Percentiles rank a stretch among this genome's conserved stretches.
Evolutionary conservation across 2,888 invertebrate species (phyloP).

Genomic region (Anthophora plumipes): DNA sequence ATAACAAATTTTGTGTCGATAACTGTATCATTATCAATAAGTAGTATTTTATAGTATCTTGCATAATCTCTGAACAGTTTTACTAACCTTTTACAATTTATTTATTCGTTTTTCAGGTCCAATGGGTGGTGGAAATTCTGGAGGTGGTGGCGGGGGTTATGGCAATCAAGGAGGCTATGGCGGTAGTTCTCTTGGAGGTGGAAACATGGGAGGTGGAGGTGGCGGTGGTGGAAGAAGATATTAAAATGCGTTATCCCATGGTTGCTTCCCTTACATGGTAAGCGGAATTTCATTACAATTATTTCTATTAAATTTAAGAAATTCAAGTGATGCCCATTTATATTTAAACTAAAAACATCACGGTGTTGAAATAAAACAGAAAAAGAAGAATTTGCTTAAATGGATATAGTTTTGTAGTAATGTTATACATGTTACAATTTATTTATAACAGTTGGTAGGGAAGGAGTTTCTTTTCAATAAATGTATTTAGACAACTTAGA

Average conservation of each 20-base stretch:
- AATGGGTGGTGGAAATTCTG: constrained; percentile 82
- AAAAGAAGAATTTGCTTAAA: constrained; percentile 15
- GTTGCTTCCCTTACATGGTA: constrained; percentile 77
- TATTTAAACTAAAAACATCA: constrained; percentile 19
- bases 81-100: constrained; percentile 32
- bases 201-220: constrained; percentile 83
- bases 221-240: constrained; percentile 83
- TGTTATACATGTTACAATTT: constrained; percentile 6
- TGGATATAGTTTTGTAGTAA: constrained; percentile 19
- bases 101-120: constrained; percentile 68
- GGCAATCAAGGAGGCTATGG: constrained; percentile 84
- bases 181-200: constrained; percentile 83
- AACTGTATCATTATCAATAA: constrained; percentile 7
- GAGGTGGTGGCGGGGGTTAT: constrained; percentile 86
- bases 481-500: constrained; percentile 17
- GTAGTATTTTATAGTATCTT: not conserved
- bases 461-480: constrained; percentile 16
- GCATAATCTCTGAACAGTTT: constrained; percentile 1
- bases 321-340: constrained; percentile 7
- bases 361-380: constrained; percentile 9
- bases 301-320: constrained; percentile 4
- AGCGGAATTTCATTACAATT: constrained; percentile 61
- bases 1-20: not conserved
- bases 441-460: constrained; percentile 1
- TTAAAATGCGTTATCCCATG: constrained; percentile 70